phyloP scores from a whole-genome alignment of 2,888 invertebrate species.

The Cerastis rubricosa region DNA sequence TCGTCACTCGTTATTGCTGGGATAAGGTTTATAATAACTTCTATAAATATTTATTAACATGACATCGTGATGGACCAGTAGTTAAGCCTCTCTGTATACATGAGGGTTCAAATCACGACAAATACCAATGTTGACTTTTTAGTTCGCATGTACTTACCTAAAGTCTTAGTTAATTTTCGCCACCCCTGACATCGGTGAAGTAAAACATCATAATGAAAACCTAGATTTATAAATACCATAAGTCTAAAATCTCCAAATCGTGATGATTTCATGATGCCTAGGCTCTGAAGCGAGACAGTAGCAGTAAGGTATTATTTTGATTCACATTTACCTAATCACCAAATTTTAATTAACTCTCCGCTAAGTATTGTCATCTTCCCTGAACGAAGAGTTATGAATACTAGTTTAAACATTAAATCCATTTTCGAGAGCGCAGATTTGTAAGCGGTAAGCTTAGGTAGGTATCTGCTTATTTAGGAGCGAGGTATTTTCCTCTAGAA shows the following conservation, averaged over 20 bases:
- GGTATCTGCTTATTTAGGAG: neutral
- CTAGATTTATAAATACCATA: neutral
- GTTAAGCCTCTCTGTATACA: neutral
- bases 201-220: neutral
- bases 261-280: neutral
- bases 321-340: neutral
- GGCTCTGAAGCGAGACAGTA: neutral
- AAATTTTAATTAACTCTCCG: neutral
- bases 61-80: neutral
- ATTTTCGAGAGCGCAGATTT: slow-evolving; percentile 29
- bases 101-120: neutral
- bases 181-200: neutral
- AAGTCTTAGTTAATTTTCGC: neutral
- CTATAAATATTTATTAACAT: neutral
- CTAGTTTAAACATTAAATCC: slow-evolving; percentile 8
- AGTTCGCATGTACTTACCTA: neutral
- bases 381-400: slow-evolving; percentile 11
- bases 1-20: neutral
- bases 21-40: neutral
- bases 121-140: neutral
- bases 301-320: neutral
- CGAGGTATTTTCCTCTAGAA: neutral
- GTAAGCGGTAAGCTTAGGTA: slow-evolving; percentile 12
- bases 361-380: neutral
- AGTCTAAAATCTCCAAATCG: neutral